Evolutionary conservation across 2,113 vertebrate species (phyloP).

Genomic region (Tor tambroides): DNA sequence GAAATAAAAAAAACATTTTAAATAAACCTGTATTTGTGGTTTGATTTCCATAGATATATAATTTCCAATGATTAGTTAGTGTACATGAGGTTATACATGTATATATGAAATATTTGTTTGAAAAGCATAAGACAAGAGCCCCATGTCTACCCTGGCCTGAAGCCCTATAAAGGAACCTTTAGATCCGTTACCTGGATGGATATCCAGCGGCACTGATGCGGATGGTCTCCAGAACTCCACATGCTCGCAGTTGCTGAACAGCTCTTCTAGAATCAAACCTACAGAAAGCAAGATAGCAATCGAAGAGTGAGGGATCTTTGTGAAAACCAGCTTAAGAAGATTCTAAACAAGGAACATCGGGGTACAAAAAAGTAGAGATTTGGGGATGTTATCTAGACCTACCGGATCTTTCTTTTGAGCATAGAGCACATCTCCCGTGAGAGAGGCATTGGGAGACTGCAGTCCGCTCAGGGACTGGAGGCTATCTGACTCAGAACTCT

Average conservation of each 20-base stretch:
- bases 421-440: slow-evolving; percentile 40
- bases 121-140: background rate
- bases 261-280: slow-evolving; percentile 90
- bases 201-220: slow-evolving; percentile 95
- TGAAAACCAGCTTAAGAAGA: background rate
- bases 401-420: slow-evolving; percentile 60
- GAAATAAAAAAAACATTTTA: no score
- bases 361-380: background rate
- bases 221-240: slow-evolving; percentile 95
- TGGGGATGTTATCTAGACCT: slow-evolving; percentile 19
- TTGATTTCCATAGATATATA: background rate
- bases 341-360: background rate
- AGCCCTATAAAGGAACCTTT: background rate
- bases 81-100: no score
- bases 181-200: slow-evolving; percentile 84
- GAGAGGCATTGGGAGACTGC: slow-evolving; percentile 41
- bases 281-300: slow-evolving; percentile 40
- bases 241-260: slow-evolving; percentile 93
- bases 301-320: no score
- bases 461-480: slow-evolving; percentile 34
- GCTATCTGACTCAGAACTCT: slow-evolving; percentile 14
- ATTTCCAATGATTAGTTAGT: no score
- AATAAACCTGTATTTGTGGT: background rate
- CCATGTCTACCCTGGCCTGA: background rate
- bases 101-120: background rate